Conservation (phyloP, 2,797 vertebrate species). For the Acanthurus lineatus region DNA sequence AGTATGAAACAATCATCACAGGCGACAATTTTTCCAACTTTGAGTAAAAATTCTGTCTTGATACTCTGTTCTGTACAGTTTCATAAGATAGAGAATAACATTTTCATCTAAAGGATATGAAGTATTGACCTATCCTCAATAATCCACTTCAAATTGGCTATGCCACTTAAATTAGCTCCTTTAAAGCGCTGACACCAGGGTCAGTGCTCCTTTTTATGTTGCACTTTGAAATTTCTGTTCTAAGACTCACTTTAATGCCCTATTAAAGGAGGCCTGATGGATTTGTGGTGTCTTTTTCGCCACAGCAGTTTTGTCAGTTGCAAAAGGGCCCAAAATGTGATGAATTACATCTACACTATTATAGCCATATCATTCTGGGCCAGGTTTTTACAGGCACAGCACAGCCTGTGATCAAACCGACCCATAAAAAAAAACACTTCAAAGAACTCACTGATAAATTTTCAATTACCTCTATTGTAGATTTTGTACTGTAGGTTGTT, state of each 20-base stretch:
- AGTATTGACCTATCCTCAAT: constrained; percentile 63
- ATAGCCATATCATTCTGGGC: constrained; percentile 72
- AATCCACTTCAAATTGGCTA: constrained; percentile 66
- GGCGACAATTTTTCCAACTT: not conserved
- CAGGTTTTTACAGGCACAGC: constrained; percentile 63
- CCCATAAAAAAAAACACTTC: constrained; percentile 69
- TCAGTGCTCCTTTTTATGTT: constrained; percentile 68
- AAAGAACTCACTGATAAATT: constrained; percentile 75
- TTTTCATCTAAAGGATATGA: constrained; percentile 32
- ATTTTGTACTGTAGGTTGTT: constrained; percentile 56
- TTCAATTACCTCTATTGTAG: constrained; percentile 76
- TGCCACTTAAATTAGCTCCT: constrained; percentile 64
- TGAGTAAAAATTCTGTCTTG: constrained; percentile 7
- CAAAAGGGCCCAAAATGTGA: constrained; percentile 70
- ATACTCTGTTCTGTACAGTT: constrained; percentile 24
- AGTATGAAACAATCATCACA: constrained; percentile 9
- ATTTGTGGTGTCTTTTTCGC: constrained; percentile 76
- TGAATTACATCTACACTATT: constrained; percentile 81
- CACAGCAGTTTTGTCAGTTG: constrained; percentile 69
- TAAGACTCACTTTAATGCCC: constrained; percentile 74
- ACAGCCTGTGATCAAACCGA: constrained; percentile 70
- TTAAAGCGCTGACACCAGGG: constrained; percentile 69
- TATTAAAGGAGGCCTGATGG: constrained; percentile 60
- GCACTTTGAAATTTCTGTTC: constrained; percentile 72
- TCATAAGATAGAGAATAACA: not conserved